Percentiles rank a stretch among this genome's conserved stretches.
These are phyloP conservation scores for Tipula vernalis DNA, from an alignment of 2,888 invertebrate genomes.

Conservation along the genomic window DNA sequence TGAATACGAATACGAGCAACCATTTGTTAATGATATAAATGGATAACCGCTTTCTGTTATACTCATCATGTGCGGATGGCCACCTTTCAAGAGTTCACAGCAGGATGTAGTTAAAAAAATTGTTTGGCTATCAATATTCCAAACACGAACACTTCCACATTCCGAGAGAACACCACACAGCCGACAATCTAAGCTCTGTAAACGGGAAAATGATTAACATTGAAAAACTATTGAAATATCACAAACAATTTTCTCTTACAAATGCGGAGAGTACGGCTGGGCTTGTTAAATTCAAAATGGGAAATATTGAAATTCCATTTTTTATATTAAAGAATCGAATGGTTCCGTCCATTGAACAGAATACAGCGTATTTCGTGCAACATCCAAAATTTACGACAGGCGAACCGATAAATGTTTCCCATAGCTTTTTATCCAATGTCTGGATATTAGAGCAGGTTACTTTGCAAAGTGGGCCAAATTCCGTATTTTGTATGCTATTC, in stretches of 20 bases:
- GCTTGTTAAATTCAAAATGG: constrained; percentile 28
- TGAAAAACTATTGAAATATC: not conserved
- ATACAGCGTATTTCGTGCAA: constrained; percentile 29
- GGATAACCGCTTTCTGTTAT: constrained; percentile 62
- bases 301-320: constrained; percentile 29
- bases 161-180: constrained; percentile 34
- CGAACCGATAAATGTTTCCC: constrained; percentile 53
- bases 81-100: constrained; percentile 28
- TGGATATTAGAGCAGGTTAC: constrained; percentile 41
- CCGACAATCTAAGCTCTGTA: constrained; percentile 29
- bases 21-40: constrained; percentile 70
- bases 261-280: constrained; percentile 31
- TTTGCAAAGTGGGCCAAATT: constrained; percentile 46
- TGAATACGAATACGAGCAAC: constrained; percentile 74
- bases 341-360: constrained; percentile 33
- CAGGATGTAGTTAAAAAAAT: constrained; percentile 28
- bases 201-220: constrained; percentile 5
- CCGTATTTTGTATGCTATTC: constrained; percentile 38
- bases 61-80: constrained; percentile 46
- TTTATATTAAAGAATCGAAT: constrained; percentile 27
- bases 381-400: constrained; percentile 31
- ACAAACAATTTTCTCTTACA: constrained; percentile 22
- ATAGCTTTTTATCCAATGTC: constrained; percentile 44
- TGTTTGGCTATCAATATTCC: constrained; percentile 26
- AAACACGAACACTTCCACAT: constrained; percentile 31